These are phyloP conservation scores for Patella caerulea DNA, from an alignment of 2,888 invertebrate species.

Conservation along the genomic window DNA sequence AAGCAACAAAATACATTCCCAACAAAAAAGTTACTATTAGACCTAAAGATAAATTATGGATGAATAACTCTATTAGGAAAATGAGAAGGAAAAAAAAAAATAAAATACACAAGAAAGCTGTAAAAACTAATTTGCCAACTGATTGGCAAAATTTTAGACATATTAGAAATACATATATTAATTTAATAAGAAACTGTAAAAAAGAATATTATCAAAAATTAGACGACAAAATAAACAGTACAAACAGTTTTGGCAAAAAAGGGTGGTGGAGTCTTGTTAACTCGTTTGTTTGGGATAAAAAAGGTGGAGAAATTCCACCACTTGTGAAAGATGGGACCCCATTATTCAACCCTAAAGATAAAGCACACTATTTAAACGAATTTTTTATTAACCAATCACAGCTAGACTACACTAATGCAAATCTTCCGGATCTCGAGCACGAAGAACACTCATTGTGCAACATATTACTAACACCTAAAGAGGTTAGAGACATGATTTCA, in stretches of 20 bases:
- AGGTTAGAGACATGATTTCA: neutral
- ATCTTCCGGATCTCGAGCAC: neutral
- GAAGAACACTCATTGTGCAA: neutral
- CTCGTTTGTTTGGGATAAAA: neutral
- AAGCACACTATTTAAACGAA: neutral
- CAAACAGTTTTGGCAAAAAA: neutral
- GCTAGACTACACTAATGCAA: neutral
- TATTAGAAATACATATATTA: constrained; percentile 4
- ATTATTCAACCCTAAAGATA: neutral
- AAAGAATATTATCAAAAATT: neutral
- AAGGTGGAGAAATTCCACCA: neutral
- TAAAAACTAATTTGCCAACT: neutral
- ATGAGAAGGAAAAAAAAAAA: neutral
- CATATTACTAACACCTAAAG: neutral
- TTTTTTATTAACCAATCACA: constrained; percentile 2
- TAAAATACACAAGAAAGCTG: neutral
- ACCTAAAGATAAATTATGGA: neutral
- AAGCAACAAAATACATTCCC: neutral
- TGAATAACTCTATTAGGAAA: neutral
- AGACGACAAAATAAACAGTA: neutral
- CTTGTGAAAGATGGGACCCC: neutral
- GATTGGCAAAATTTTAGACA: constrained; percentile 1
- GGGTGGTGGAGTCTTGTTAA: neutral
- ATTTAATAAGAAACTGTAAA: neutral
- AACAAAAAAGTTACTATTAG: constrained; percentile 3